Evolutionary conservation across 1,140 invertebrate species (phyloP).

Genomic region (Wiebesia pumilae): DNA sequence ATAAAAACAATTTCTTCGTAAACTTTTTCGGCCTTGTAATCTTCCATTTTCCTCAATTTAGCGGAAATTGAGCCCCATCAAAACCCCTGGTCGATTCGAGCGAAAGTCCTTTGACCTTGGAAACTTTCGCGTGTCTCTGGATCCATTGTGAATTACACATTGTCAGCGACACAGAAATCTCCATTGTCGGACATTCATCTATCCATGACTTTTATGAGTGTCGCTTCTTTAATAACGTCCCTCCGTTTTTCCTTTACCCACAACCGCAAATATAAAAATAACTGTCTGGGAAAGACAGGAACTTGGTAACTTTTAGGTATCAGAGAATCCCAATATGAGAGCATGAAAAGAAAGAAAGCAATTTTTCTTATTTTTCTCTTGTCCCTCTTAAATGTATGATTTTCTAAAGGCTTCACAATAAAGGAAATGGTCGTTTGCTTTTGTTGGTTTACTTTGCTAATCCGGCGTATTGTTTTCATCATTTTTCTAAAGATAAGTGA

Average conservation of each 20-base stretch:
- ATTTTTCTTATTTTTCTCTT: background rate
- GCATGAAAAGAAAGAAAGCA: background rate
- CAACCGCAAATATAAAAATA: background rate
- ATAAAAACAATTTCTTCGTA: background rate
- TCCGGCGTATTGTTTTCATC: too few relatives aligned
- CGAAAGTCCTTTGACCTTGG: background rate
- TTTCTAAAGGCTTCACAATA: too few relatives aligned
- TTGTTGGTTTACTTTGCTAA: too few relatives aligned
- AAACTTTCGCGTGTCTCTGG: background rate
- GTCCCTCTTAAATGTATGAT: background rate
- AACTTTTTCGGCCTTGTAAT: background rate
- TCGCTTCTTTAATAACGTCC: background rate
- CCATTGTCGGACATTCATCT: background rate
- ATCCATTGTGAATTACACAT: background rate
- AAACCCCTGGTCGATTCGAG: background rate
- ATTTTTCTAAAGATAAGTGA: too few relatives aligned
- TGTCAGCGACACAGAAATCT: background rate
- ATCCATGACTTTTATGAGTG: background rate
- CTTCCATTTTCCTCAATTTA: background rate
- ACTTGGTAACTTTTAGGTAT: background rate
- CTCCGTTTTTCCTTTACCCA: background rate
- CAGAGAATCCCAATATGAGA: background rate
- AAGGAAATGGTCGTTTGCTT: too few relatives aligned
- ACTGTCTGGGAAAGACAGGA: background rate
- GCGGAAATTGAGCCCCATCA: constrained; percentile 1